These are phyloP conservation scores for Mirounga angustirostris DNA, from an alignment of 2,113 vertebrate species.

Conservation along the genomic window DNA sequence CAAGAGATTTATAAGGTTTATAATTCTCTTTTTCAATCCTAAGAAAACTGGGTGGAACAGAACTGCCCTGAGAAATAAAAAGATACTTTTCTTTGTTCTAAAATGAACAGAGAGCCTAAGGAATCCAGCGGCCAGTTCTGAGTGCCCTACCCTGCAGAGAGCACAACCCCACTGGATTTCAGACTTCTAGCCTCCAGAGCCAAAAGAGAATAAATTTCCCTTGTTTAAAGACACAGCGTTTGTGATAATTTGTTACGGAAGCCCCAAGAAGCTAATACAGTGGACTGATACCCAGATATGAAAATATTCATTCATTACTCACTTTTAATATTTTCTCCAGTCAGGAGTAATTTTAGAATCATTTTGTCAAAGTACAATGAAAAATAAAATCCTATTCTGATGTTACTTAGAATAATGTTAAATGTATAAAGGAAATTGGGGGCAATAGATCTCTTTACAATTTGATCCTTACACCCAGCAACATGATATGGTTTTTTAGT, in stretches of 20 bases:
- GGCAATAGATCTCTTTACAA: background rate
- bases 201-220: background rate
- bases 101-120: background rate
- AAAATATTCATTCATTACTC: background rate
- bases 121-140: background rate
- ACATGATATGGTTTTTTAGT: background rate
- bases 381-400: background rate
- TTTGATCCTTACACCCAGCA: background rate
- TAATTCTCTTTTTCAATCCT: constrained; percentile 10
- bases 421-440: background rate
- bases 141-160: background rate
- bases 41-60: background rate
- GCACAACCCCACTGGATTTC: too few species aligned
- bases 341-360: background rate
- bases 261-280: background rate
- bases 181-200: background rate
- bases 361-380: background rate
- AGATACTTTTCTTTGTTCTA: background rate
- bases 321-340: background rate
- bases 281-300: background rate
- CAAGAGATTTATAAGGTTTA: constrained; percentile 29
- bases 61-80: background rate
- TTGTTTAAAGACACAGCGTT: background rate
- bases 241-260: background rate
- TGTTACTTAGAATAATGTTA: background rate